Base-by-base conservation (phyloP, 1,140 invertebrate species). In the Panagrolaimus sp. region DNA sequence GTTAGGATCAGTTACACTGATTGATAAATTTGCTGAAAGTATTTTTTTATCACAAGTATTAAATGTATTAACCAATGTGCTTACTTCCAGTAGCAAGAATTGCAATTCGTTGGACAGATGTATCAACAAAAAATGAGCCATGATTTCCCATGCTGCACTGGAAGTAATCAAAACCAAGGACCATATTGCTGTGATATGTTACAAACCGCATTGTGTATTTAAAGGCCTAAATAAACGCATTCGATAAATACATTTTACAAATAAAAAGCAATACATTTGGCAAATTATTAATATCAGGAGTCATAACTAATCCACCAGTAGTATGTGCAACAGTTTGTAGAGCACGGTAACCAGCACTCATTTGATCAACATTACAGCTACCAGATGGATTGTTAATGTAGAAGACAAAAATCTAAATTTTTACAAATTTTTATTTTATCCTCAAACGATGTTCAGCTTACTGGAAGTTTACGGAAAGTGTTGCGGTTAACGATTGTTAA, bases 81-180 rank as follows among this genome's bases (percentile, higher is more conserved):
- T 5, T 62, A 73, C 65, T 14, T 66, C 74, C 74, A 23, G 68
- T 69, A 51, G 74, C 74, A 20, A 76, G 31, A 31, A 76, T 66
- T 20, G 68, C 43, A 14, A 76, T 43, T 1, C 57, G 57, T 13
- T 61, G 48, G 11, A 69, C 63, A 9, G 72, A 74, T 9, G 72
- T 20, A 48, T 75, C 74, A 67, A 72, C 67, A 11, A 75, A 42
- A 66, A 75, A 75, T 16, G 67, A 42, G 44, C 44, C 46, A 42
- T 44, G 62, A 27, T 25, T 31, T 14, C 16, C 45, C 53, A 38
- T 67, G 38, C 61, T 11, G 20, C 72, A 74, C 4, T 45, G 53
- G 13, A n/a, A 14, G 23, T 65, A 57, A 43, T 74, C 72, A 14
- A 65, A 61, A 42, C 63, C 64, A 9, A 63, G 43, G 8, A 72